These are phyloP conservation scores for Catharus fuscescens DNA, from an alignment of 2,113 vertebrate species.

Conservation along the genomic window DNA sequence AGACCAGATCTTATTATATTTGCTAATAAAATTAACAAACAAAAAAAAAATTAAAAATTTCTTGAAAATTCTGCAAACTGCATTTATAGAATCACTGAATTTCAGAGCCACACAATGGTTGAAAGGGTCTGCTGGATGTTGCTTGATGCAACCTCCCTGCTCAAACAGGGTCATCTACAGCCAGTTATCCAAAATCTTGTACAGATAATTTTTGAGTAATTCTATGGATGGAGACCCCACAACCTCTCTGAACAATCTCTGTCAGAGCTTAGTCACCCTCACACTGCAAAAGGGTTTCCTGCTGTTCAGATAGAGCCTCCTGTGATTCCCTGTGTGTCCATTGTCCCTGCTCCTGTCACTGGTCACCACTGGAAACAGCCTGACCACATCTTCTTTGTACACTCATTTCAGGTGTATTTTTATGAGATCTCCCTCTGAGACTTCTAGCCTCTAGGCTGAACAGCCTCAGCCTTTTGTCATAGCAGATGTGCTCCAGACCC, in stretches of 20 bases:
- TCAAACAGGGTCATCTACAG: background rate
- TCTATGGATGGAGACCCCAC: background rate
- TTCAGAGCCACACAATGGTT: background rate
- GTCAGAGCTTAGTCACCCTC: background rate
- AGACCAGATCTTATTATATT: background rate
- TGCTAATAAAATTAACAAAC: background rate
- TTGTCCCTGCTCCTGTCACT: background rate
- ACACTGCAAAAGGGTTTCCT: background rate
- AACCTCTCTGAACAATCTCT: background rate
- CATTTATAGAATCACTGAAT: background rate
- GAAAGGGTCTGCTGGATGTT: background rate
- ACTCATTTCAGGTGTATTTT: background rate
- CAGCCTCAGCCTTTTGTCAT: background rate
- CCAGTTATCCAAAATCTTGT: background rate
- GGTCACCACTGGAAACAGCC: background rate
- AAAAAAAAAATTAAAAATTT: background rate
- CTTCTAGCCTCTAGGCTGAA: accelerated
- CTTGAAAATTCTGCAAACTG: background rate
- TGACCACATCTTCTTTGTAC: background rate
- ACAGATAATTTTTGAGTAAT: background rate
- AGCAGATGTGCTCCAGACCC: background rate
- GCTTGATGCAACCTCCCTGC: background rate
- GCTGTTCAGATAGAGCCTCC: background rate
- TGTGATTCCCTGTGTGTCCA: background rate
- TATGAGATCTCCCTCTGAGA: accelerated